Base-by-base conservation (phyloP, 2,888 invertebrate species). In the Phengaris arion region DNA sequence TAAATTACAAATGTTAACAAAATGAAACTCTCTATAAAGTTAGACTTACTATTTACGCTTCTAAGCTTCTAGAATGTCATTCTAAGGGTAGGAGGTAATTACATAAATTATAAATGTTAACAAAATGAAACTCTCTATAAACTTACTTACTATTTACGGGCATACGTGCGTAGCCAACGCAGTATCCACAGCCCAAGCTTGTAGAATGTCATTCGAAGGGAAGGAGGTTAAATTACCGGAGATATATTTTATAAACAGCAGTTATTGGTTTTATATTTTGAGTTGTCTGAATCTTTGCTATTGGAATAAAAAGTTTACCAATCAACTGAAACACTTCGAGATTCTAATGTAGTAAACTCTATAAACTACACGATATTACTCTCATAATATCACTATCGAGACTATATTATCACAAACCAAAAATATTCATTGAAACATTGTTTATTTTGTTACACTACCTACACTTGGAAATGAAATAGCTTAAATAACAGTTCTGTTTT, bases 401-500 rank as follows among this genome's bases (percentile, higher is more conserved):
- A 35, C 12, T 57, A 8, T 15, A 8, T 3, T 22, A 9, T 22
- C 22, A 15, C 4, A 59, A 22, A 10, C 22, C 59, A 59, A 35
- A 46, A 48, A 48, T 69, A 69, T 10, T 48, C 15, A 48, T 69
- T 68, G 46, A 46, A 46, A 68, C 68, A 8, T 46, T 48, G 48
- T 69, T 69, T 69, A 69, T 69, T 48, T 69, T 69, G 69, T 69
- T 69, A 12, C 35, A 22, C 22, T 22, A 22, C 22, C 22, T 22
- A 68, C 68, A 48, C 7, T 48, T 48, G 69, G 15, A 69, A n/a
- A 69, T 48, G 48, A 59, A 59, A 69, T 48, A n/a, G 69, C 69
- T 69, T 48, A 48, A 69, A 69, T 48, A 69, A 69, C 48, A 69
- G n/a, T 69, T 69, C 48, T 48, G 15, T 48, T 69, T 69, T 69